Conservation (phyloP, 2,888 invertebrate species). For the Drosophila villosipedis region DNA sequence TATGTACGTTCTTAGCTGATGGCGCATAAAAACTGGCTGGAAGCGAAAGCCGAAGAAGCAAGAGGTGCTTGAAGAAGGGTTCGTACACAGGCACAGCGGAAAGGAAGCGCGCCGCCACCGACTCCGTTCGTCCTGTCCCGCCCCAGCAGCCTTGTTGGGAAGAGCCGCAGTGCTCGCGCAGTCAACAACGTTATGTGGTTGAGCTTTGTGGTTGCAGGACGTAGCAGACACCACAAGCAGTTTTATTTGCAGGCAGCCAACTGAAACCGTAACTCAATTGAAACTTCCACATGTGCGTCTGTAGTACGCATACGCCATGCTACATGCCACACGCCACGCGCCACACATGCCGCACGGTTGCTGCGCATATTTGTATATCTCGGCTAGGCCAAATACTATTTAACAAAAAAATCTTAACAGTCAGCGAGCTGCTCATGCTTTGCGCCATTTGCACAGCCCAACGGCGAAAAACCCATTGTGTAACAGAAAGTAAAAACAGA, state of each 20-base stretch:
- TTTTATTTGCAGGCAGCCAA: slow-evolving; percentile 61
- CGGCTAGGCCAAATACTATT: slow-evolving; percentile 43
- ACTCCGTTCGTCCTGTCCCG: neutral
- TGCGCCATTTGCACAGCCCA: slow-evolving; percentile 16
- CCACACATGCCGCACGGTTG: slow-evolving; percentile 7
- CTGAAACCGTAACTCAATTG: slow-evolving; percentile 70
- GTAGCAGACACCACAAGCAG: slow-evolving; percentile 54
- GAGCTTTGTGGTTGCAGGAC: slow-evolving; percentile 31
- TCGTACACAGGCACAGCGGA: slow-evolving; percentile 7
- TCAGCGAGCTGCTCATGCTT: slow-evolving; percentile 17
- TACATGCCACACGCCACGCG: slow-evolving; percentile 6
- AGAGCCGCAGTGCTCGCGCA: slow-evolving; percentile 14
- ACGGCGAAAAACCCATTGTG: slow-evolving; percentile 23
- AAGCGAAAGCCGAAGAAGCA: slow-evolving; percentile 46
- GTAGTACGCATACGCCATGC: slow-evolving; percentile 21
- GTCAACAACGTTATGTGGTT: slow-evolving; percentile 38
- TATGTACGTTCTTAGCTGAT: slow-evolving; percentile 26
- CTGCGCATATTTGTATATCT: slow-evolving; percentile 18
- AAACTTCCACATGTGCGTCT: slow-evolving; percentile 51
- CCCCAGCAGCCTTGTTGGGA: neutral
- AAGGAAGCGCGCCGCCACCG: slow-evolving; percentile 1
- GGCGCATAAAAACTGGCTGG: slow-evolving; percentile 50
- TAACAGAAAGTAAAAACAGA: neutral
- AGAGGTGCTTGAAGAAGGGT: slow-evolving; percentile 10
- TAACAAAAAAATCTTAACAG: slow-evolving; percentile 42